Evolutionary conservation across 2,797 vertebrate genomes (phyloP), one percentile per base, ranked within the genome.

Genomic region (Scomberomorus guttatus): DNA sequence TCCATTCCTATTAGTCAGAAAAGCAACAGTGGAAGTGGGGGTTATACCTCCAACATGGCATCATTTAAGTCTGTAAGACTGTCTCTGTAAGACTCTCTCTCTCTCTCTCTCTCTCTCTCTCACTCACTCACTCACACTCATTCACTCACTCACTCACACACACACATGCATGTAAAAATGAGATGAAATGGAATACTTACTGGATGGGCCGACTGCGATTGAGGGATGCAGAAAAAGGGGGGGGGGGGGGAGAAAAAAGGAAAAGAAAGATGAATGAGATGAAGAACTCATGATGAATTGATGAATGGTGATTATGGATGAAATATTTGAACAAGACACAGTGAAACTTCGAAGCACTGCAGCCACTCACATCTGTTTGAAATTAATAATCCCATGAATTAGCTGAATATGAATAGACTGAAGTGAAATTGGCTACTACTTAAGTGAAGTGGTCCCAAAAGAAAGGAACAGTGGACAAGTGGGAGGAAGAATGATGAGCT

Each of bases 151-250:
- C 34, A 59, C n/a, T 60, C 52, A 71, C 73, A 73, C 62, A 57
- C 10, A 44, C 46, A 66, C 59, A 55, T 0, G 7, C 82, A 92
- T 84, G 77, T 84, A 89, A 69, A 84, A 82, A 95, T 94, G 95
- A 90, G 91, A 95, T 96, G 95, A 90, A 95, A 96, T 96, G 95
- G 83, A 75, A 85, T 96, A 97, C 96, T 97, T 92, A 97, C 96
- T 79, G 90, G 94, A 95, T 89, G 93, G 93, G 56, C 95, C 95
- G 51, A 92, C 96, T 97, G 94, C 77, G 89, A 93, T 93, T 91
- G 87, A 90, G 84, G 84, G 91, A 90, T 87, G 88, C 70, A 61
- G 70, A 84, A 81, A 84, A 75, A 59, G 60, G 56, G 77, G 87
- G 61, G 61, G 60, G 56, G 77, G 87, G 61, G 76, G 85, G 77